Percentiles rank a stretch among this genome's conserved stretches.
Evolutionary conservation across 2,888 invertebrate species (phyloP).

Genomic region (Spicauda simplicius): DNA sequence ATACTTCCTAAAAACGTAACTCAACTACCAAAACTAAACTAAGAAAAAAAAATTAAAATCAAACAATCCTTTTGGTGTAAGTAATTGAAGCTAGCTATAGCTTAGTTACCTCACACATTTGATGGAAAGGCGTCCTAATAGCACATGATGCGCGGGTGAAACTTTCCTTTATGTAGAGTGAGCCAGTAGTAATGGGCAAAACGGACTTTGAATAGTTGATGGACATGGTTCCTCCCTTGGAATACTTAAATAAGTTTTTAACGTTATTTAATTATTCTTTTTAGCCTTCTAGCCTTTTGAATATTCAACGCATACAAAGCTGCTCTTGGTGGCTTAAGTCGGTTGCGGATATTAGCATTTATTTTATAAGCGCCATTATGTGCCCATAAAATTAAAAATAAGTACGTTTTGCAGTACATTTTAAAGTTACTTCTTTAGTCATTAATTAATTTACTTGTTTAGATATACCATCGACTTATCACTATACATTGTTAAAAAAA

Average conservation of each 20-base stretch:
- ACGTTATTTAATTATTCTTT: conserved; percentile 76
- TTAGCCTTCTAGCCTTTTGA: conserved; percentile 64
- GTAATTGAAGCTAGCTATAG: no score
- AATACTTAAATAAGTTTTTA: conserved; percentile 79
- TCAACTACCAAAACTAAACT: no score
- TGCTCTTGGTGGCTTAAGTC: conserved; percentile 35
- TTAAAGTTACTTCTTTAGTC: neutral
- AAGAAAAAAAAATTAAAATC: no score
- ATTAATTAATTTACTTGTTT: no score
- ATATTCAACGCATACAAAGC: conserved; percentile 67
- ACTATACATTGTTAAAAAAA: no score
- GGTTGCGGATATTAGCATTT: conserved; percentile 31
- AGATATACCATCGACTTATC: no score
- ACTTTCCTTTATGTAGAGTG: conserved; percentile 24
- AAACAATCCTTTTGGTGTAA: no score
- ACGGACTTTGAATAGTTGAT: conserved; percentile 76
- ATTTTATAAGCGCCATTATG: conserved; percentile 25
- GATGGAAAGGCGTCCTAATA: neutral
- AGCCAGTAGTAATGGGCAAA: conserved; percentile 63
- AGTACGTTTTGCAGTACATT: neutral
- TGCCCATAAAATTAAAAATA: conserved; percentile 13
- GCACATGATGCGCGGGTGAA: conserved; percentile 9
- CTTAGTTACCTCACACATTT: no score
- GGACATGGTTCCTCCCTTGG: conserved; percentile 58
- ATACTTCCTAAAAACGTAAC: no score